These are phyloP conservation scores for Noctua comes DNA, from an alignment of 2,888 invertebrate species.

Conservation along the genomic window DNA sequence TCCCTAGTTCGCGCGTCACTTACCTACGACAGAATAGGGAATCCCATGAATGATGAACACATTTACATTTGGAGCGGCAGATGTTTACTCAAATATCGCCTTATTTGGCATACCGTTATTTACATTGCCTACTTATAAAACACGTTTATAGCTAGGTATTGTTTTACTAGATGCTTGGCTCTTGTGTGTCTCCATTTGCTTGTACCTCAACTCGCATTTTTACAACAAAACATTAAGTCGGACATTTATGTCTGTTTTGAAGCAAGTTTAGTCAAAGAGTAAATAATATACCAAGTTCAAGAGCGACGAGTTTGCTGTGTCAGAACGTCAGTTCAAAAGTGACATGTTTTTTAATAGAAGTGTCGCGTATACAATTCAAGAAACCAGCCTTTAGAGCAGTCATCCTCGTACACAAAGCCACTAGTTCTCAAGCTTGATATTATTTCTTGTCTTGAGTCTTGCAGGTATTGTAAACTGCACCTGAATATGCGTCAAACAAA, in stretches of 20 bases:
- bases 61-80: conserved; percentile 39
- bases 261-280: not conserved
- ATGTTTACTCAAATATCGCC: conserved; percentile 37
- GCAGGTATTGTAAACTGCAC: not conserved
- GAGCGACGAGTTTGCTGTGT: not conserved
- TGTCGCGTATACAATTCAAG: not conserved
- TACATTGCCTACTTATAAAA: conserved; percentile 14
- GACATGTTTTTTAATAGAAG: not conserved
- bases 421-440: not conserved
- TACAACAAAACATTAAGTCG: not conserved
- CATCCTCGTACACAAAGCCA: too few species aligned
- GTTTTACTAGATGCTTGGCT: not conserved
- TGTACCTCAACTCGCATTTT: not conserved
- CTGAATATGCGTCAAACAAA: not conserved
- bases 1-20: not conserved
- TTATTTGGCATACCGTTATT: conserved; percentile 8
- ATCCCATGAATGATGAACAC: conserved; percentile 37
- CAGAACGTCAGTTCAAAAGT: not conserved
- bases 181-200: not conserved
- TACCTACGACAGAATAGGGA: not conserved
- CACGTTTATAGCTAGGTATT: not conserved
- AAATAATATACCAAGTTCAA: not conserved
- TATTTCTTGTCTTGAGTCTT: not conserved
- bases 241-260: not conserved
- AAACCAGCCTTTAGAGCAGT: not conserved